Conservation (phyloP, 2,113 vertebrate genomes). For the Blennius ocellaris region DNA sequence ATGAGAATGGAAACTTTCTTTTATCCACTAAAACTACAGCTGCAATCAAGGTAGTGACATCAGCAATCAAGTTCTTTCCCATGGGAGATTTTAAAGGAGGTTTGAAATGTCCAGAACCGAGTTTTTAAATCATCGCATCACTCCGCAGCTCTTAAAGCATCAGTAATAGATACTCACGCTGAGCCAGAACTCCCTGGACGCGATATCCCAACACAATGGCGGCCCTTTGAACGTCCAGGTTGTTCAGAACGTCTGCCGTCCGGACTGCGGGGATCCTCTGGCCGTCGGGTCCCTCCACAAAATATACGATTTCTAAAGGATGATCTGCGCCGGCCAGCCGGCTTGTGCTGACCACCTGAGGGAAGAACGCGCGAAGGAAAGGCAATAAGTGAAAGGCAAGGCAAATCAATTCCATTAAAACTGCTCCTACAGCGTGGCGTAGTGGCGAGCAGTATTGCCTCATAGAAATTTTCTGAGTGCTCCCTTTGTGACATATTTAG, state of each 20-base stretch:
- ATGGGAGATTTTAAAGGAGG: no score
- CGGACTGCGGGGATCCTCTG: slow-evolving; percentile 87
- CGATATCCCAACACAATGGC: slow-evolving; percentile 97
- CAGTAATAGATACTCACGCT: slow-evolving; percentile 86
- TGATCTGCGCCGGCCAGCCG: slow-evolving; percentile 86
- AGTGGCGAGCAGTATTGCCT: no score
- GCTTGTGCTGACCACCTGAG: slow-evolving; percentile 91
- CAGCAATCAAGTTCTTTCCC: no score
- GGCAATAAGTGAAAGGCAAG: no score
- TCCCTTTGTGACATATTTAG: no score
- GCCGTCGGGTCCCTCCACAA: slow-evolving; percentile 90
- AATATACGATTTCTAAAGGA: slow-evolving; percentile 94
- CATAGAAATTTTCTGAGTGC: no score
- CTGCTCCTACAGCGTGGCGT: no score
- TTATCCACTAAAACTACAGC: background rate
- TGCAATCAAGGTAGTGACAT: no score
- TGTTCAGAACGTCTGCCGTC: slow-evolving; percentile 90
- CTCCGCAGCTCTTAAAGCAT: background rate
- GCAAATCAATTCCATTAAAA: no score
- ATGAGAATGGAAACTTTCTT: no score
- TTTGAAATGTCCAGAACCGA: background rate
- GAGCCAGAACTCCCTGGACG: slow-evolving; percentile 90
- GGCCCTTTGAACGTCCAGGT: slow-evolving; percentile 92
- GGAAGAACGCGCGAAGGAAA: background rate
- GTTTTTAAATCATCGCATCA: slow-evolving; percentile 2